These are phyloP conservation scores for Lepidostoma basale DNA, from an alignment of 1,140 invertebrate species.

Conservation along the genomic window DNA sequence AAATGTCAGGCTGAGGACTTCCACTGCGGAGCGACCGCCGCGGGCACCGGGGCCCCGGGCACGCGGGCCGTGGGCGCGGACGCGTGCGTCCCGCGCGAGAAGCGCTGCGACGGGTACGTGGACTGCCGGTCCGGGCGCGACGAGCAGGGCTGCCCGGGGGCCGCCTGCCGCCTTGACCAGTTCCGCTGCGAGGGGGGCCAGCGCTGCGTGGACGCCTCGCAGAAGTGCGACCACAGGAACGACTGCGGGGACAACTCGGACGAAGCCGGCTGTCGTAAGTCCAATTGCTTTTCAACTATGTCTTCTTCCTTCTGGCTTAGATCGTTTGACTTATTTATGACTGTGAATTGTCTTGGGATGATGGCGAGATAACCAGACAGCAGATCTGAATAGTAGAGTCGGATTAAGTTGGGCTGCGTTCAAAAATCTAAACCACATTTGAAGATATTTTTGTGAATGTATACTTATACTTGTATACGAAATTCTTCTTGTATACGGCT, in stretches of 20 bases:
- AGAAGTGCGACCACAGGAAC: constrained; percentile 87
- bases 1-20: constrained; percentile 85
- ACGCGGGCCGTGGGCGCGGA: constrained; percentile 52
- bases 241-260: constrained; percentile 91
- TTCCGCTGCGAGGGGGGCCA: constrained; percentile 85
- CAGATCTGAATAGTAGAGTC: no score
- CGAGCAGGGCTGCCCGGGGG: constrained; percentile 78
- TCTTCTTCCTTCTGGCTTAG: no score
- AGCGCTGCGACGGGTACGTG: constrained; percentile 86
- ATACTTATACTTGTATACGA: no score
- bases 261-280: constrained; percentile 84
- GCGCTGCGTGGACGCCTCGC: constrained; percentile 79
- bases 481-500: no score
- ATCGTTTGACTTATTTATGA: no score
- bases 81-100: constrained; percentile 81
- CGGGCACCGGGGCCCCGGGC: constrained; percentile 51
- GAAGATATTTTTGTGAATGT: no score
- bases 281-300: no score
- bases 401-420: no score
- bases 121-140: constrained; percentile 83
- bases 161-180: constrained; percentile 83
- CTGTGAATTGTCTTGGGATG: no score
- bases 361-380: no score
- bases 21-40: constrained; percentile 65
- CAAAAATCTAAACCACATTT: no score